Conservation (phyloP, 2,797 vertebrate genomes). For the Alcedo atthis region DNA sequence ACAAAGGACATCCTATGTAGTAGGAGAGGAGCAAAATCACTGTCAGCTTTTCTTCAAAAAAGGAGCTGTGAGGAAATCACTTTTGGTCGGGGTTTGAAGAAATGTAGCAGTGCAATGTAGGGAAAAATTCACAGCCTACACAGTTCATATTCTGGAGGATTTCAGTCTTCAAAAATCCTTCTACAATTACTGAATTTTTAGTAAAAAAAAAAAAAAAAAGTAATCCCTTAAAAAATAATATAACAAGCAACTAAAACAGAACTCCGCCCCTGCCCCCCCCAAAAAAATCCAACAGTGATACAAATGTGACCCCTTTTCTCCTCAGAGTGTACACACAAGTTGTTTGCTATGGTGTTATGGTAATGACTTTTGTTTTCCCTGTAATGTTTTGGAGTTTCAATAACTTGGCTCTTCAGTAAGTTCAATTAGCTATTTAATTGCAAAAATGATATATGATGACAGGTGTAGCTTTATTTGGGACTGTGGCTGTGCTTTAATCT, state of each 20-base stretch:
- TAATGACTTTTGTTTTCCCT: constrained; percentile 1
- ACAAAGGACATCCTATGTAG: not conserved
- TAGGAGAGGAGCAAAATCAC: not conserved
- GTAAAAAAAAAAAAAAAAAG: not conserved
- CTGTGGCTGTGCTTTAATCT: not conserved
- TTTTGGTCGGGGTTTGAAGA: not conserved
- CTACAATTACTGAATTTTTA: not conserved
- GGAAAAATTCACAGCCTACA: not conserved
- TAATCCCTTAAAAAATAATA: not conserved
- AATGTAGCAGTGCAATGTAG: not conserved
- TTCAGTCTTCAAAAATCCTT: not conserved
- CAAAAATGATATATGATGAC: constrained; percentile 19
- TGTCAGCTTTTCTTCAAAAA: not conserved
- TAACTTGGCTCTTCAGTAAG: constrained; percentile 28
- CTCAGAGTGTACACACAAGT: not conserved
- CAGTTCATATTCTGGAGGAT: not conserved
- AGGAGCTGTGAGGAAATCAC: not conserved
- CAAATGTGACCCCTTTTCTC: not conserved
- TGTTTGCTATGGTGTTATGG: not conserved
- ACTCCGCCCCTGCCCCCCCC: no score
- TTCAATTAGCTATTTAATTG: constrained; percentile 53
- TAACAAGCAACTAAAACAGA: no score
- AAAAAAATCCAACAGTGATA: not conserved
- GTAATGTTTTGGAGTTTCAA: constrained; percentile 5
- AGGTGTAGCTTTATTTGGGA: not conserved